Base-by-base conservation (phyloP, 2,888 invertebrate species). In the Conomelus anceps region DNA sequence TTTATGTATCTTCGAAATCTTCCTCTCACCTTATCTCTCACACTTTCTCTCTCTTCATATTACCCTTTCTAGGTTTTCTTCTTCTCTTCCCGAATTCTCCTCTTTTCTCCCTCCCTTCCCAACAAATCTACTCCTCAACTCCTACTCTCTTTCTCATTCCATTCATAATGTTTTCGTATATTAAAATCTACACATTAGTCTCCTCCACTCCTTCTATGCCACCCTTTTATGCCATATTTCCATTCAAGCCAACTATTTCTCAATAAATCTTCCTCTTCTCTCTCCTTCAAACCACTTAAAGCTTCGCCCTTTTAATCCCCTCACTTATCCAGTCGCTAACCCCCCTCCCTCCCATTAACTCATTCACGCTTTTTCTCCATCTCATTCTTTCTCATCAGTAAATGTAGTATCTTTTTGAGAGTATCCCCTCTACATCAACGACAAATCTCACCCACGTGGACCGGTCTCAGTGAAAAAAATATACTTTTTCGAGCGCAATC, bases 391-490 rank as follows among this genome's bases (percentile, higher is more conserved):
- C 63, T n/a, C 63, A 63, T 63, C 63, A 63, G 63, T 63, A 63
- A 63, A n/a, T n/a, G n/a, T 63, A n/a, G 63, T 13, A 63, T 63
- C 63, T 63, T n/a, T 63, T 63, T 63, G 17, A 63, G 63, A 63
- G 63, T 13, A 63, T 63, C 63, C 63, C 63, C 63, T 4, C 63
- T 63, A n/a, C n/a, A 3, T 26, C 24, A 24, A 7, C 86, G 86
- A 86, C 86, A 86, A 86, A 86, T 86, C 86, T 86, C 86, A 86
- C 24, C 86, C 86, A 86, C 86, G 23, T 86, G 24, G 29, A 24
- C 23, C 13, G 86, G 85, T 63, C 63, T 63, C 63, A n/a, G 13
- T n/a, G 63, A 63, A 63, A n/a, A 63, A 63, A 63, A 63, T 7
- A 26, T 11, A 63, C 63, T 9, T 63, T 63, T 63, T 63, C 63